Evolutionary conservation across 2,888 invertebrate genomes (phyloP), one percentile per base, ranked within the genome.

Genomic region (Pyralis farinalis): DNA sequence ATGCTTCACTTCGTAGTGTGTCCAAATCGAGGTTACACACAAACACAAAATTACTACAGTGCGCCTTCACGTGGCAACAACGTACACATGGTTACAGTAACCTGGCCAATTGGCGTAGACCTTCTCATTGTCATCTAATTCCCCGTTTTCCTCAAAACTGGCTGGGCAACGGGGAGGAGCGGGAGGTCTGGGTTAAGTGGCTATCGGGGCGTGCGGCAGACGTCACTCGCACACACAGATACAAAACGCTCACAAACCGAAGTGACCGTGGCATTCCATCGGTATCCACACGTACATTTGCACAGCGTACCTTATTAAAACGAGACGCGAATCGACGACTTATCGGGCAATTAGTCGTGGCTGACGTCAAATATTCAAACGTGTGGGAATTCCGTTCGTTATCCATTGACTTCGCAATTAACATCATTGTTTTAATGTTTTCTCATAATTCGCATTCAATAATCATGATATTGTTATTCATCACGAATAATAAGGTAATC

Each of bases 291-390:
- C 84, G 70, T 74, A 84, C 84, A 83, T 70, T 70, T 71, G 68
- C 66, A 78, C 80, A 73, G 80, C 79, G 79, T 78, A 85, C 87
- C 87, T 87, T 87, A 88, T 88, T 88, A 87, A 87, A 87, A 87
- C 86, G 87, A 87, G 87, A 86, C 83, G 83, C 83, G 83, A 86
- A 87, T 87, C 85, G 86, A 83, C 87, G 86, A 86, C 84, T 88
- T 88, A 87, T 87, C 87, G 87, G 83, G 80, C 87, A 87, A 87
- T 87, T 88, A 88, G 86, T 86, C 79, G 83, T 76, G 74, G 74
- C 74, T 71, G 74, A 75, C 80, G 75, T 79, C 81, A 78, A 78
- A 77, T 72, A 66, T 67, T 74, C 60, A 64, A 55, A 57, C 71
- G 82, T 59, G 49, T 40, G 52, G 48, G 53, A 68, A 60, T 68